These are phyloP conservation scores for Patiria pectinifera DNA, from an alignment of 53 echinoderm and acorn worm species.

Conservation along the genomic window DNA sequence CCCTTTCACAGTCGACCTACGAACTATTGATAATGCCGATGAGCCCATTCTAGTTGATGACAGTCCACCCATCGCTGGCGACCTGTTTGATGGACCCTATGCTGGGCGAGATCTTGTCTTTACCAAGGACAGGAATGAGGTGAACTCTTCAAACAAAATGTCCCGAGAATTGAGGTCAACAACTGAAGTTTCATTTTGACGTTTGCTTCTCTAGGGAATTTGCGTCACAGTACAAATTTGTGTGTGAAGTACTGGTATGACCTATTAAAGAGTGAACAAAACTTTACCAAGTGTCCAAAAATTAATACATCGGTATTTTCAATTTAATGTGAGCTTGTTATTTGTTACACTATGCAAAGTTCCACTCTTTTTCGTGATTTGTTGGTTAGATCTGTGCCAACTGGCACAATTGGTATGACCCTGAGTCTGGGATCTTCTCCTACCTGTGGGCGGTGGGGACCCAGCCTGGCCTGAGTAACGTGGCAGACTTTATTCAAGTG, in stretches of 20 bases:
- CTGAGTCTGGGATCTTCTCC: constrained; percentile 56
- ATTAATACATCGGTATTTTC: not conserved
- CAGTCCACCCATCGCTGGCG: constrained; percentile 61
- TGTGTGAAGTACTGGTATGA: not conserved
- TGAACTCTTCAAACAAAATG: not conserved
- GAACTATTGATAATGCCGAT: constrained; percentile 59
- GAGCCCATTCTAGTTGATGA: constrained; percentile 62
- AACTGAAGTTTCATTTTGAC: too few relatives aligned
- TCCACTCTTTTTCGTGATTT: not conserved
- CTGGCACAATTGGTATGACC: constrained; percentile 70
- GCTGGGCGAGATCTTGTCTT: constrained; percentile 51
- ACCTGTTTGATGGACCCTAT: constrained; percentile 61
- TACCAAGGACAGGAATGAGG: constrained; percentile 54
- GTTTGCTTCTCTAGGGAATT: too few relatives aligned
- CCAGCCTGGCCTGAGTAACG: constrained; percentile 22
- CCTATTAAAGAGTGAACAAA: not conserved
- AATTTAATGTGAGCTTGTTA: not conserved
- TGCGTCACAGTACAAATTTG: too few relatives aligned
- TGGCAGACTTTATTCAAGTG: constrained; percentile 37
- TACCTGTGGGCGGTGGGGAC: constrained; percentile 68
- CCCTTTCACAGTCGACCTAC: constrained; percentile 54
- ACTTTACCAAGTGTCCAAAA: not conserved
- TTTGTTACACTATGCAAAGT: not conserved
- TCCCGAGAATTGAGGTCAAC: too few relatives aligned
- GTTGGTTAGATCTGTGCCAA: constrained; percentile 64